A percentile compares a stretch with the other conserved stretches of the same genome.
Evolutionary conservation across 2,113 vertebrate genomes (phyloP).

Genomic region (Neofelis nebulosa): DNA sequence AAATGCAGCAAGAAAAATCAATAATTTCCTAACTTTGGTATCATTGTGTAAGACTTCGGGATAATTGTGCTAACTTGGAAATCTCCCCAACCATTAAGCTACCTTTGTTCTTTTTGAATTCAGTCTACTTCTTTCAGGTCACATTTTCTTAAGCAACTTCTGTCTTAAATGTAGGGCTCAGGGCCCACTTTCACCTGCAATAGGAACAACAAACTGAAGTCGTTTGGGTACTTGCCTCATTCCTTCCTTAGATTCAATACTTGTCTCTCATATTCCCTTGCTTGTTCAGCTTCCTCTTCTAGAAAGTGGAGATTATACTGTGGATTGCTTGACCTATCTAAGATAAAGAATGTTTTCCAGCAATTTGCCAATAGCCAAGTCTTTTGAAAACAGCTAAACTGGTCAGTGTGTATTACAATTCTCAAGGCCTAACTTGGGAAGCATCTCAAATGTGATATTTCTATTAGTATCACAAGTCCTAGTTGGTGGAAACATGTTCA

Average conservation of each 20-base stretch:
- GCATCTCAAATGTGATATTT: neutral
- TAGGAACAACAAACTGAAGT: neutral
- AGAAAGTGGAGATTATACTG: neutral
- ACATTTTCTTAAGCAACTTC: neutral
- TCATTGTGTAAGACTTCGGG: neutral
- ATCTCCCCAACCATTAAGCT: neutral
- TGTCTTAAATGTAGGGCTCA: neutral
- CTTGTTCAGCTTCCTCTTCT: neutral
- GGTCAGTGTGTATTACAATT: neutral
- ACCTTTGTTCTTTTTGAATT: neutral
- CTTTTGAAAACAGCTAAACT: slow-evolving; percentile 1
- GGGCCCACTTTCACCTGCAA: neutral
- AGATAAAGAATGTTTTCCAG: neutral
- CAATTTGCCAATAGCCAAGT: neutral
- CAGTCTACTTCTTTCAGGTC: neutral
- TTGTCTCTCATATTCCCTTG: neutral
- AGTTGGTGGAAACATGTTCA: neutral
- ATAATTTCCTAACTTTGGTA: neutral
- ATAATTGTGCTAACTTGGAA: neutral
- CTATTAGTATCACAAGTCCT: neutral
- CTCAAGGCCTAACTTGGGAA: neutral
- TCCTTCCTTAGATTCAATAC: neutral
- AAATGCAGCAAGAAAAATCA: neutral
- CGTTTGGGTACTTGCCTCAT: neutral
- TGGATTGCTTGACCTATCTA: neutral